Percentiles rank a stretch among this genome's conserved stretches.
These are phyloP conservation scores for Aulostomus chinensis DNA, from an alignment of 2,797 vertebrate species.

Conservation along the genomic window DNA sequence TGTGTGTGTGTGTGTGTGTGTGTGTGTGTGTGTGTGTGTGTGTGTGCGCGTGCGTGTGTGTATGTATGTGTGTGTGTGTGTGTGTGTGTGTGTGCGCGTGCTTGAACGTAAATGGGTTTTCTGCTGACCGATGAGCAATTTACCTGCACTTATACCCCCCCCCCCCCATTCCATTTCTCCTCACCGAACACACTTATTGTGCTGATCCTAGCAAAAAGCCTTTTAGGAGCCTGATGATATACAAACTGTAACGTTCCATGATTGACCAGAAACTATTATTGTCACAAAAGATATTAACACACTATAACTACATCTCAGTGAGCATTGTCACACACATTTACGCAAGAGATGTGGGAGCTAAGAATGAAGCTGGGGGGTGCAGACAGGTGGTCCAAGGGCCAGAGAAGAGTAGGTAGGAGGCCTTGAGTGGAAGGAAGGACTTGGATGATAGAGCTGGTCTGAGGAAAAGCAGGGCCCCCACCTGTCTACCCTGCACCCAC, in stretches of 20 bases:
- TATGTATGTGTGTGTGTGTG: not conserved
- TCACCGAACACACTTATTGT: not conserved
- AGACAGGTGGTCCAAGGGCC: no score
- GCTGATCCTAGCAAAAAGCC: constrained; percentile 32
- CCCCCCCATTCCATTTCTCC: constrained; percentile 10
- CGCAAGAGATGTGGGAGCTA: no score
- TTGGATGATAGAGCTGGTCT: no score
- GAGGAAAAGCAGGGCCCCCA: no score
- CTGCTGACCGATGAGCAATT: constrained; percentile 51
- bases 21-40: not conserved
- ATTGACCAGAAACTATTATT: constrained; percentile 12
- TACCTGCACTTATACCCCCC: constrained; percentile 58
- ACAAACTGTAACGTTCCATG: constrained; percentile 8
- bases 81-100: constrained; percentile 10
- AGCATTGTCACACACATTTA: no score
- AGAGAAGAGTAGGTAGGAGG: no score
- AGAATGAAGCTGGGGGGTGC: no score
- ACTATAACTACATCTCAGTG: not conserved
- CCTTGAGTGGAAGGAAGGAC: no score
- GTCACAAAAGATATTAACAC: not conserved
- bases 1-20: no score
- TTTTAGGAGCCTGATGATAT: constrained; percentile 24
- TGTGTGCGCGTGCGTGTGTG: constrained; percentile 24
- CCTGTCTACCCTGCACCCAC: no score
- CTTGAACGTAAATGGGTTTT: constrained; percentile 48